Conservation (phyloP, 2,888 invertebrate species). For the Suillia variegata region DNA sequence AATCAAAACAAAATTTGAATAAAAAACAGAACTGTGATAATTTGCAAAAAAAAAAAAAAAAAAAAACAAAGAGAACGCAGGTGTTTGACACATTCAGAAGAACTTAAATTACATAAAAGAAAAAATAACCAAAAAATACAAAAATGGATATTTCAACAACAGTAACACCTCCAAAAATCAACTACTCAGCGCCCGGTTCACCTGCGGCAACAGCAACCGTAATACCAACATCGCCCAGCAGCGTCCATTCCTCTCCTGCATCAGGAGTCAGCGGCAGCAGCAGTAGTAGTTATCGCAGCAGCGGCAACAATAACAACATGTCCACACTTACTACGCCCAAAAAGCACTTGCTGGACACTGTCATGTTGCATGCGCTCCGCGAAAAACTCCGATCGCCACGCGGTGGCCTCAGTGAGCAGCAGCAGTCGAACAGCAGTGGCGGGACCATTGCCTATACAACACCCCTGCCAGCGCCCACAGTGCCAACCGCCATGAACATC, state of each 20-base stretch:
- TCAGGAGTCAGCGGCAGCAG: slow-evolving; percentile 12
- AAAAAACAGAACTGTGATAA: slow-evolving; percentile 21
- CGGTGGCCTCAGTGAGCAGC: slow-evolving; percentile 44
- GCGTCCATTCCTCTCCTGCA: slow-evolving; percentile 3
- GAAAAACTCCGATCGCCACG: slow-evolving; percentile 48
- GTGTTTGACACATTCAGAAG: neutral
- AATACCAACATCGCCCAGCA: slow-evolving; percentile 13
- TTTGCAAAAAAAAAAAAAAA: slow-evolving; percentile 28
- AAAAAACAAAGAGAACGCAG: slow-evolving; percentile 21
- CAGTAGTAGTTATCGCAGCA: slow-evolving; percentile 20
- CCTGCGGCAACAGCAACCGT: slow-evolving; percentile 26
- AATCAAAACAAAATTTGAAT: neutral
- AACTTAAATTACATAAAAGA: slow-evolving; percentile 22
- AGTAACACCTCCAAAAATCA: slow-evolving; percentile 29
- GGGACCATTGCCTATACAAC: neutral
- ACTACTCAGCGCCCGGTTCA: slow-evolving; percentile 40
- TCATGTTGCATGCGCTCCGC: slow-evolving; percentile 44
- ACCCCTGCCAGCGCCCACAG: slow-evolving; percentile 36
- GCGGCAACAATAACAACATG: slow-evolving; percentile 11
- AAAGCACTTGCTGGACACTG: slow-evolving; percentile 45
- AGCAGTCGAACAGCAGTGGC: slow-evolving; percentile 36
- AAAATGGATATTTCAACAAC: slow-evolving; percentile 42
- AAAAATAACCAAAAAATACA: slow-evolving; percentile 28
- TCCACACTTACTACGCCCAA: slow-evolving; percentile 44
- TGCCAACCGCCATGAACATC: no score